A percentile compares a stretch with the other conserved stretches of the same genome.
These are phyloP conservation scores for Paracentrotus lividus DNA, from an alignment of 53 echinoderm and acorn worm species.

Conservation along the genomic window DNA sequence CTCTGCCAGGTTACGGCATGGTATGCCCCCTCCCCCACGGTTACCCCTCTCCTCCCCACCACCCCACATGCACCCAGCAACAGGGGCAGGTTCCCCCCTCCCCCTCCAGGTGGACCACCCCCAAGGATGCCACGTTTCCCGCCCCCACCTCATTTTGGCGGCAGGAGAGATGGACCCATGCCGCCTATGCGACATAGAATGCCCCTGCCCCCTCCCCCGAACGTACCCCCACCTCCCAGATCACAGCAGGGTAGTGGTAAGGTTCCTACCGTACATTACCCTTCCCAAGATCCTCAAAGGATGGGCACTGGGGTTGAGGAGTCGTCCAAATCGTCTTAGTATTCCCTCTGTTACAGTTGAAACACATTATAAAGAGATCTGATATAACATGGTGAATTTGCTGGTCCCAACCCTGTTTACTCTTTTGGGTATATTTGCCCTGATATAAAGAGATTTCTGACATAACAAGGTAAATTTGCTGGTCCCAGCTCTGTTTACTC, in stretches of 20 bases:
- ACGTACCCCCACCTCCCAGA: constrained; percentile 61
- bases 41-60: constrained; percentile 79
- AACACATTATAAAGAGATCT: too few relatives aligned
- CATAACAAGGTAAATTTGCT: too few relatives aligned
- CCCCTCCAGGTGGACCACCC: constrained; percentile 68
- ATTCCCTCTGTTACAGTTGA: too few relatives aligned
- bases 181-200: constrained; percentile 75
- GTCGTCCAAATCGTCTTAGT: neutral
- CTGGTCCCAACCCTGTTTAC: too few relatives aligned
- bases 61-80: constrained; percentile 60
- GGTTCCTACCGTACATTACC: constrained; percentile 82
- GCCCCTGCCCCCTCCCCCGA: constrained; percentile 73
- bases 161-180: constrained; percentile 67
- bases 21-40: constrained; percentile 72
- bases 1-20: constrained; percentile 60
- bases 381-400: too few relatives aligned
- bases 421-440: too few relatives aligned
- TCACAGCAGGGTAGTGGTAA: constrained; percentile 57
- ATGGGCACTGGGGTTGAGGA: constrained; percentile 90
- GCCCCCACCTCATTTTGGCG: constrained; percentile 63
- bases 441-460: too few relatives aligned
- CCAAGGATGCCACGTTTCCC: constrained; percentile 70
- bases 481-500: too few relatives aligned
- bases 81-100: constrained; percentile 69
- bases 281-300: constrained; percentile 98